Percentiles rank a stretch among this genome's conserved stretches.
phyloP scores from a whole-genome alignment of 1,140 invertebrate genomes.

The Bombyx mandarina region DNA sequence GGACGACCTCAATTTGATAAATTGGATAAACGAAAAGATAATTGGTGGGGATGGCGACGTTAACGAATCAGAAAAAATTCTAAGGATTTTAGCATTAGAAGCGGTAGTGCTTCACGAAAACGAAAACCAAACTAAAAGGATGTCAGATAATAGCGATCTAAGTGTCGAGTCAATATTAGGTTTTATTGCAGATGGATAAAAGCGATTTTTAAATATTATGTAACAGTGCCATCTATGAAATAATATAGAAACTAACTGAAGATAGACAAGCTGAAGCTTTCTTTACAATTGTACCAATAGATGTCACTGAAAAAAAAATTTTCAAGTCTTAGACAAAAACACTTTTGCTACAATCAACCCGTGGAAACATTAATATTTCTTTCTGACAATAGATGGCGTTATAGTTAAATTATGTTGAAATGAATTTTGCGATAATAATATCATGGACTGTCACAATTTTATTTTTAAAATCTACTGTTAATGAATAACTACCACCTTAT shows the following conservation, averaged over 20 bases:
- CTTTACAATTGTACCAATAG: not conserved
- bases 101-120: conserved; percentile 33
- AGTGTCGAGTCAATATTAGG: conserved; percentile 11
- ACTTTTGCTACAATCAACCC: no score
- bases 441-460: no score
- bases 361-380: no score
- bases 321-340: not conserved
- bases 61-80: conserved; percentile 36
- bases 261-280: not conserved
- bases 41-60: conserved; percentile 25
- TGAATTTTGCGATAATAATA: no score
- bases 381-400: not conserved
- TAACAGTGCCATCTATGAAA: conserved; percentile 10
- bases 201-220: not conserved
- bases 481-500: no score
- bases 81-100: conserved; percentile 38
- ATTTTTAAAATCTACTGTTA: no score
- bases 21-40: conserved; percentile 26
- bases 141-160: not conserved
- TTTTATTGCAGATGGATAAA: conserved; percentile 5
- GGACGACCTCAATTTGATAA: conserved; percentile 38
- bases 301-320: conserved; percentile 3
- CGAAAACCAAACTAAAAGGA: not conserved
- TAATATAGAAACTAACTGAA: not conserved
- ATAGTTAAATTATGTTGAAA: not conserved